phyloP scores from a whole-genome alignment of 2,888 invertebrate genomes.

The Rhodophaea formosa region DNA sequence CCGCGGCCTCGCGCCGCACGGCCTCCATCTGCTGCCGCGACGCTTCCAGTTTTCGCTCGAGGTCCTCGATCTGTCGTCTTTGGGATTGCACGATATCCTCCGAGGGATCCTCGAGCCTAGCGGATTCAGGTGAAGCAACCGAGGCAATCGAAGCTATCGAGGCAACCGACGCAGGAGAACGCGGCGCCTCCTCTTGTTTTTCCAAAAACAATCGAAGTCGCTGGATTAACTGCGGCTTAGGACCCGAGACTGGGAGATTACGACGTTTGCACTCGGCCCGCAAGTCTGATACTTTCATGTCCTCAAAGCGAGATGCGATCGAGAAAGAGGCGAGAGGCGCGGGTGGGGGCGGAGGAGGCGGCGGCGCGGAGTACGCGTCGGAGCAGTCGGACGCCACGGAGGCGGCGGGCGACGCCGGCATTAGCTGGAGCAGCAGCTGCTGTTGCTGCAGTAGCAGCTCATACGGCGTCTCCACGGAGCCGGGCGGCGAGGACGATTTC shows the following conservation, averaged over 20 bases:
- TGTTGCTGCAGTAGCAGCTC: constrained; percentile 96
- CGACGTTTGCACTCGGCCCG: constrained; percentile 96
- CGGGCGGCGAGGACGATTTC: constrained; percentile 83
- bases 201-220: constrained; percentile 88
- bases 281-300: constrained; percentile 96
- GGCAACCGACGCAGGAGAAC: constrained; percentile 64
- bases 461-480: constrained; percentile 88
- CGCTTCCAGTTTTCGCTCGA: constrained; percentile 89
- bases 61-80: constrained; percentile 90
- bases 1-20: constrained; percentile 82
- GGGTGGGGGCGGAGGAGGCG: constrained; percentile 75
- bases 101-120: constrained; percentile 59
- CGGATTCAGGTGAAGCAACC: constrained; percentile 48
- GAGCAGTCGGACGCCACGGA: constrained; percentile 63
- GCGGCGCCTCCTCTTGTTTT: constrained; percentile 72
- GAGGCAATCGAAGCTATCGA: constrained; percentile 55
- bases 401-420: constrained; percentile 84
- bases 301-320: constrained; percentile 87
- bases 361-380: constrained; percentile 64
- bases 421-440: constrained; percentile 92
- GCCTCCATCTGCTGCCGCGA: constrained; percentile 89
- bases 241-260: constrained; percentile 96
- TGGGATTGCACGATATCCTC: constrained; percentile 92
- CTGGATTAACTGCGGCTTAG: constrained; percentile 97
- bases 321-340: constrained; percentile 59